Evolutionary conservation across 2,888 invertebrate species (phyloP), one percentile per base, ranked within the genome.

Genomic region (Cephalotes varians): DNA sequence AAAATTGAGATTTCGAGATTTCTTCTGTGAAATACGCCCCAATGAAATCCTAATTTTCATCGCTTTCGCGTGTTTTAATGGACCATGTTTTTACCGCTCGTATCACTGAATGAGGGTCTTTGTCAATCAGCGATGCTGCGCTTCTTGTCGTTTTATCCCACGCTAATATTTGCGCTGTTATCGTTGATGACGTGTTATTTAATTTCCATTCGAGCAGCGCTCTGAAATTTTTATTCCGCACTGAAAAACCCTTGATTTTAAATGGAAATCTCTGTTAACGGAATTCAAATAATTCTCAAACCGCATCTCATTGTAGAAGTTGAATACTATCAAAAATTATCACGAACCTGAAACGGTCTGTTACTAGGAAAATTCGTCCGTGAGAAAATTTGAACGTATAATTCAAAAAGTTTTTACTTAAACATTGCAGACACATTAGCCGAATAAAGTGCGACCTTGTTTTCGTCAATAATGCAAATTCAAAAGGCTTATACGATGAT

Each of bases 221-320:
- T n/a, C n/a, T 44, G 25, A 69, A 58, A 71, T 69, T 71, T 79
- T 79, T 79, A 34, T 58, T 47, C 56, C 56, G 21, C 31, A 71
- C 44, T 58, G 65, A 47, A 79, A 79, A 79, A 47, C 56, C 71
- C 56, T 12, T 21, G 44, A 79, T 79, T 79, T 79, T 21, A 71
- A 51, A 79, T 79, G 77, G 56, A 71, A 79, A 71, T 69, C 56
- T 44, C 56, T 71, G 71, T 77, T 69, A 67, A 56, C 21, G 77
- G 71, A 71, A 79, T 79, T 79, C 77, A 71, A 79, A 71, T 58
- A 79, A 79, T 79, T 79, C 34, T n/a, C 56, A 34, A 54, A 34
- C 25, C 5, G 71, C 77, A 79, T 79, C 34, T 79, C 77, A 79
- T 79, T 71, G 71, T 58, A 34, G 34, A 47, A 79, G 44, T 58